Conservation (phyloP, 2,113 vertebrate genomes). For the Xenus cinereus region DNA sequence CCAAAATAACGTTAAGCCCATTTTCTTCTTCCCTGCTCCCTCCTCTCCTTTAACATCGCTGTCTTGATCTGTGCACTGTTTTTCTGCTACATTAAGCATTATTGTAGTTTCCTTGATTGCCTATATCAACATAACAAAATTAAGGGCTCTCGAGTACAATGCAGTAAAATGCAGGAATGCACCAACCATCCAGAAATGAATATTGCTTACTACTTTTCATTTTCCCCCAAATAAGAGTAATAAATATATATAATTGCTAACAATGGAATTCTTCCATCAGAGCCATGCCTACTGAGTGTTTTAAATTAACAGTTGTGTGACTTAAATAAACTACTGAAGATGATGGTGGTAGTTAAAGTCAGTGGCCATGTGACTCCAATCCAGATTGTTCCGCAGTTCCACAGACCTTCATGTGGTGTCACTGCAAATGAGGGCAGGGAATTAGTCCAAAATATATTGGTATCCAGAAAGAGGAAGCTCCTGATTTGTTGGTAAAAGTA, state of each 20-base stretch:
- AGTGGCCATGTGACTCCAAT: not conserved
- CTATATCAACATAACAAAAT: conserved; percentile 54
- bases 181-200: not conserved
- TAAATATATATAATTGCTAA: not conserved
- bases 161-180: not conserved
- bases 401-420: not conserved
- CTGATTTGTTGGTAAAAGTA: not conserved
- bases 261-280: not conserved
- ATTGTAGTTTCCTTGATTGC: conserved; percentile 42
- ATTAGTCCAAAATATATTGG: not conserved
- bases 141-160: not conserved
- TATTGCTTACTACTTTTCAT: not conserved
- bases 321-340: not conserved
- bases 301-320: not conserved
- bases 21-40: not conserved
- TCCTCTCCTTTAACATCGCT: not conserved
- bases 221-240: not conserved
- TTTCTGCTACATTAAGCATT: conserved; percentile 36
- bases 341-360: not conserved
- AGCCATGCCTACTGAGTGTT: not conserved
- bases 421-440: not conserved
- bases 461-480: not conserved
- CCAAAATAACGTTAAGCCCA: not conserved
- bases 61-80: conserved; percentile 28
- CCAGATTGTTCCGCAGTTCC: not conserved